Percentiles rank a stretch among this genome's conserved stretches.
Evolutionary conservation across 2,113 vertebrate genomes (phyloP).

Genomic region (Chroicocephalus ridibundus): DNA sequence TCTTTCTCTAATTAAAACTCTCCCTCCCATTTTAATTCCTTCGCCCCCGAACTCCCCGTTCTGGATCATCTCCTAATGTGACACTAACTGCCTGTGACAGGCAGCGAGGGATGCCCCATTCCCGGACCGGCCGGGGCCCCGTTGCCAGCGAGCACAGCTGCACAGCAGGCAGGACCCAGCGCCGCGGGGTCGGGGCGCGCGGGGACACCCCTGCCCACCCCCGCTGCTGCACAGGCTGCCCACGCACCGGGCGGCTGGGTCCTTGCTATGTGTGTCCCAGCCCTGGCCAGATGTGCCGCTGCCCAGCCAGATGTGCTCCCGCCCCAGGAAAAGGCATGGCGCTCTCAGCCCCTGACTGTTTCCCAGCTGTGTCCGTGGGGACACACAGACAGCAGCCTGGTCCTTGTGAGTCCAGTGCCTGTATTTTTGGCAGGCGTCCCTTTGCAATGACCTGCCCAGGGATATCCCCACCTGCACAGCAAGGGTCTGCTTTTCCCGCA

Average conservation of each 20-base stretch:
- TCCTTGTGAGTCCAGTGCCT: neutral
- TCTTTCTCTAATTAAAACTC: constrained; percentile 53
- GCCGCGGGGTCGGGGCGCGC: accelerated
- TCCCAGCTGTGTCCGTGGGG: accelerated
- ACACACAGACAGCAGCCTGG: neutral
- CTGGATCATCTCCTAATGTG: neutral
- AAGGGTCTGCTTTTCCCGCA: neutral
- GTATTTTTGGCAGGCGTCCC: neutral
- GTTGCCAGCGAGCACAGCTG: accelerated
- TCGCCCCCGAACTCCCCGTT: neutral
- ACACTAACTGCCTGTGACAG: neutral
- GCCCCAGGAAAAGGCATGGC: neutral
- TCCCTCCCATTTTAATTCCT: constrained; percentile 34
- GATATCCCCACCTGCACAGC: neutral
- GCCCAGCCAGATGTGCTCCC: neutral
- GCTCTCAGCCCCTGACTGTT: accelerated
- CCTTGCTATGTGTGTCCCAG: neutral
- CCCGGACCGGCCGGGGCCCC: accelerated
- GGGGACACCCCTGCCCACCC: neutral
- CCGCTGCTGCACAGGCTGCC: neutral
- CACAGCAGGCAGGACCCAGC: accelerated
- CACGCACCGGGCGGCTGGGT: accelerated
- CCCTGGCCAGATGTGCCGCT: neutral
- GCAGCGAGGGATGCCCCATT: neutral
- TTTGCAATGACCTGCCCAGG: neutral